Percentiles rank a stretch among this genome's conserved stretches.
These are phyloP conservation scores for Lampropteryx suffumata DNA, from an alignment of 2,888 invertebrate species.

Conservation along the genomic window DNA sequence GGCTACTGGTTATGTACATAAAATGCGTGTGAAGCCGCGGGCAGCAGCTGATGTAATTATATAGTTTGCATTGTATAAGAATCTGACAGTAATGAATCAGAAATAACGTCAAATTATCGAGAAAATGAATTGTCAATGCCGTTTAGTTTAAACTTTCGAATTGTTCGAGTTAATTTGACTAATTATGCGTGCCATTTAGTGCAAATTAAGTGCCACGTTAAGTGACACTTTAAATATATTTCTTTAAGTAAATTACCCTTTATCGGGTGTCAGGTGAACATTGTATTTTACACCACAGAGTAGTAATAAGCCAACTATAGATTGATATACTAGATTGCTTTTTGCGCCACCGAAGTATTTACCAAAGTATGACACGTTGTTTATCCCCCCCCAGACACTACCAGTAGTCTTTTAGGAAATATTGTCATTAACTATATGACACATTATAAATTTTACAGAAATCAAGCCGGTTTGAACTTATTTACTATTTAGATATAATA, in stretches of 20 bases:
- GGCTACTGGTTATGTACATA: no score
- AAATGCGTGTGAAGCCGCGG: no score
- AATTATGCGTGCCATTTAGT: constrained; percentile 25
- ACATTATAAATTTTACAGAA: no score
- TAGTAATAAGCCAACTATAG: constrained; percentile 3
- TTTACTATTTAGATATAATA: no score
- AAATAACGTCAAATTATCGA: constrained; percentile 1
- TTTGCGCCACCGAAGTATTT: no score
- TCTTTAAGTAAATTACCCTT: constrained; percentile 21
- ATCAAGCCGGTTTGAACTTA: no score
- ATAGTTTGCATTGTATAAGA: no score
- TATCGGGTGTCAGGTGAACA: constrained; percentile 13
- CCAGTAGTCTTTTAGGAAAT: no score
- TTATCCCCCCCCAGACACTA: no score
- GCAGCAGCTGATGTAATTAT: no score
- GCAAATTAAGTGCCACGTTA: constrained; percentile 22
- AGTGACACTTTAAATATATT: constrained; percentile 21
- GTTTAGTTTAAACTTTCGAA: constrained; percentile 19
- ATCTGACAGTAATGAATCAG: no score
- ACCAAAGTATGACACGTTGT: background rate
- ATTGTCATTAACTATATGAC: no score
- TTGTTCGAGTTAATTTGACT: constrained; percentile 16
- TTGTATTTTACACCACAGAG: constrained; percentile 2
- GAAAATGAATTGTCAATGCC: constrained; percentile 7
- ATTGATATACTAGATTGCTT: background rate